Evolutionary conservation across 2,113 vertebrate genomes (phyloP).

Genomic region (Brachypodius melanocephalos): DNA sequence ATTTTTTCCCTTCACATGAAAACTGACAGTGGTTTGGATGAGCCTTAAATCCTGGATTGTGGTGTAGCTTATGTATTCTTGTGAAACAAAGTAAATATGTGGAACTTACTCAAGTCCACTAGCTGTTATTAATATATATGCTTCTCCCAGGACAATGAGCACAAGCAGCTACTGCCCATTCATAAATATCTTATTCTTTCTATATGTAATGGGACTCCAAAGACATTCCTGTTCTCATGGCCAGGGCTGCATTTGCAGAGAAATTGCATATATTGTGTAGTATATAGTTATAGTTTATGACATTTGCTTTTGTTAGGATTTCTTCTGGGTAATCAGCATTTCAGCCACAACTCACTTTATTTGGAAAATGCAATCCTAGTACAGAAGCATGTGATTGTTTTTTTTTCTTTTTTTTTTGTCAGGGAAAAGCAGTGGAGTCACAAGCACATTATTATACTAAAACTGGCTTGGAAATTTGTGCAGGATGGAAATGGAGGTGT

Average conservation of each 20-base stretch:
- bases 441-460: background rate
- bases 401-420: background rate
- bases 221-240: background rate
- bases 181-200: slow-evolving; percentile 28
- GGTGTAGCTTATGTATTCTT: background rate
- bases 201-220: slow-evolving; percentile 16
- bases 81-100: background rate
- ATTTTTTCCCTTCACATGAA: background rate
- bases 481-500: background rate
- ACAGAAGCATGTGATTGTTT: background rate
- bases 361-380: background rate
- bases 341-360: background rate
- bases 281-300: slow-evolving; percentile 17
- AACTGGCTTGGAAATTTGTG: background rate
- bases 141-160: slow-evolving; percentile 27
- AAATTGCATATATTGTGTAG: background rate
- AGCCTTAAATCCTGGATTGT: background rate
- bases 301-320: slow-evolving; percentile 31
- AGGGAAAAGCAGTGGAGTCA: background rate
- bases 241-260: background rate
- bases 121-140: slow-evolving; percentile 28
- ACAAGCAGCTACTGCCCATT: slow-evolving; percentile 35
- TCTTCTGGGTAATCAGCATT: slow-evolving; percentile 49
- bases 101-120: background rate
- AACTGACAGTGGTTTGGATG: background rate